Conservation (phyloP, 2,113 vertebrate species). For the Euleptes europaea region DNA sequence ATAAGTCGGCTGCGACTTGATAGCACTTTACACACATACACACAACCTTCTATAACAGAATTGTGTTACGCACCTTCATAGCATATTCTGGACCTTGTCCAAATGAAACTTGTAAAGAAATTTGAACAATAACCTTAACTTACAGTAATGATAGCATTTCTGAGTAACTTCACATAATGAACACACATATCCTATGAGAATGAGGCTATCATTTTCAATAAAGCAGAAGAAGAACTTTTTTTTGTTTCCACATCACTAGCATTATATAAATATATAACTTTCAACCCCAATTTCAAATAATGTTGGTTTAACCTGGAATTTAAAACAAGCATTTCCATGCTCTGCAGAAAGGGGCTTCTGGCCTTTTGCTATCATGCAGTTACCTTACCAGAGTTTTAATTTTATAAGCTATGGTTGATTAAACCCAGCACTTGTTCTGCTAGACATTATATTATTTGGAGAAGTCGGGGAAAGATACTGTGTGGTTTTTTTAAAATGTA, state of each 20-base stretch:
- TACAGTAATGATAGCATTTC: neutral
- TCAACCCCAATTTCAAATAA: slow-evolving; percentile 64
- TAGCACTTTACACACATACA: too few relatives aligned
- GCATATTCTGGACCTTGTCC: neutral
- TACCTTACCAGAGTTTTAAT: slow-evolving; percentile 76
- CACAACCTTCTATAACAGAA: too few relatives aligned
- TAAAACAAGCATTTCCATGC: slow-evolving; percentile 63
- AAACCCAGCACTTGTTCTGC: slow-evolving; percentile 71
- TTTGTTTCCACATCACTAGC: slow-evolving; percentile 48
- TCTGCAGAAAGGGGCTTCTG: slow-evolving; percentile 54
- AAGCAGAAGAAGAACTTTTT: slow-evolving; percentile 15
- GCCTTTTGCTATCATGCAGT: slow-evolving; percentile 68
- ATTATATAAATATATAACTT: slow-evolving; percentile 65
- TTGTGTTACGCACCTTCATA: neutral
- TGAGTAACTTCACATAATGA: neutral
- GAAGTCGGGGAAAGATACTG: slow-evolving; percentile 44
- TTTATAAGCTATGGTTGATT: slow-evolving; percentile 73
- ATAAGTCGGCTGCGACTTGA: too few relatives aligned
- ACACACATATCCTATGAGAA: neutral
- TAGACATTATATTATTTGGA: slow-evolving; percentile 75
- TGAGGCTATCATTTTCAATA: neutral
- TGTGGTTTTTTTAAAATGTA: slow-evolving; percentile 33
- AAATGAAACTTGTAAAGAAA: neutral
- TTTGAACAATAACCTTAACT: neutral
- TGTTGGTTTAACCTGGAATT: slow-evolving; percentile 75